Evolutionary conservation across 2,113 vertebrate genomes (phyloP), one percentile per base, ranked within the genome.

Genomic region (Pogona vitticeps): DNA sequence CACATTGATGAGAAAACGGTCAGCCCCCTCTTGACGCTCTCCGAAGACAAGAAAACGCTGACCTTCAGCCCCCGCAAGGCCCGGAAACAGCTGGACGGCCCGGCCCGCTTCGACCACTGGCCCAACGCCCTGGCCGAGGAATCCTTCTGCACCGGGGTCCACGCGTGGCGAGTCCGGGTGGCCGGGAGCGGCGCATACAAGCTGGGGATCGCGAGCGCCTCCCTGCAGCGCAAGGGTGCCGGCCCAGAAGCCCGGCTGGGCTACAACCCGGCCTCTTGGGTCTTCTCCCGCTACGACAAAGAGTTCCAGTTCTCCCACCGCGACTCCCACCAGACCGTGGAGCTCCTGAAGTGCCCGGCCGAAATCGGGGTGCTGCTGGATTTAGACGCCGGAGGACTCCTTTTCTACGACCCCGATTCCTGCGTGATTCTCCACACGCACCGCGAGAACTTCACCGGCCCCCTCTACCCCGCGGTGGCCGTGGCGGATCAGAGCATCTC

Each of bases 61-160:
- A 98, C 96, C 72, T 99, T 98, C 96, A 93, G 86, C 6, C 89
- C 95, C 78, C 98, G 97, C 92, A 98, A 97, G 73, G 76, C 94
- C 3, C 97, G 97, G 79, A 76, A 42, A 86, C 92, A 79, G 93
- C 91, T 3, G 1, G 95, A 93, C 28, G 93, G 97, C 92, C 97
- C 97, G 0, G 97, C 97, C 10, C 97, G 97, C 6, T 99, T 99
- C 63, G 98, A 99, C 95, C 95, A 93, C 91, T 99, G 97, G 98
- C 98, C 98, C 94, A 99, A 99, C 0, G 98, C 97, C 4, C 94
- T 99, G 90, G 97, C 98, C 1, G 90, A 95, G 0, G 88, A 67
- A 0, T 88, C 96, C 15, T 95, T 98, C 95, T 97, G 94, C 78
- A 95, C 96, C 0, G 98, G 98, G 23, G 90, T 96, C 3, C 97